phyloP scores from a whole-genome alignment of 1,140 invertebrate genomes.

The Drosophila navojoa region DNA sequence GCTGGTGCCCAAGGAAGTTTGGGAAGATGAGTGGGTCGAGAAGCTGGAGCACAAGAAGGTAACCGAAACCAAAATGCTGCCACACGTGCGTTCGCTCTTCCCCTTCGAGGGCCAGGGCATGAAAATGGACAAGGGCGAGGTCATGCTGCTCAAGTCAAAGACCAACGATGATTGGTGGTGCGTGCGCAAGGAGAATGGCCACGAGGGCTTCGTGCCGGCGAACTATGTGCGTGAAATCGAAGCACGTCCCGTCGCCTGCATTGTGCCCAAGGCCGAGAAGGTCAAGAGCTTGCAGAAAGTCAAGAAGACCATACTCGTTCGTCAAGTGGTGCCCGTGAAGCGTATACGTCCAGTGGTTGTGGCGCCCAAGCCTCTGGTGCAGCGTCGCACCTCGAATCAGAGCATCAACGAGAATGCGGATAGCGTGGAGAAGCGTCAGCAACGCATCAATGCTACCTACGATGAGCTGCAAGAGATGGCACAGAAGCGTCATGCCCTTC shows the following conservation, averaged over 20 bases:
- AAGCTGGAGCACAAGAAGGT: slow-evolving; percentile 92
- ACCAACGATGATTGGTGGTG: slow-evolving; percentile 99
- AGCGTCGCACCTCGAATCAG: slow-evolving; percentile 80
- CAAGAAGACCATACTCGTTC: slow-evolving; percentile 94
- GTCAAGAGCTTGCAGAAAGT: slow-evolving; percentile 92
- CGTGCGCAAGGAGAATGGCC: slow-evolving; percentile 94
- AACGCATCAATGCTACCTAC: slow-evolving; percentile 92
- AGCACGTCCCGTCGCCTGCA: slow-evolving; percentile 91
- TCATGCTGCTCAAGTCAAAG: slow-evolving; percentile 96
- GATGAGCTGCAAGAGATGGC: slow-evolving; percentile 92
- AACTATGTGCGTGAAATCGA: slow-evolving; percentile 98
- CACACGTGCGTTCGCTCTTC: slow-evolving; percentile 92
- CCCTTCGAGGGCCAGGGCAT: slow-evolving; percentile 97
- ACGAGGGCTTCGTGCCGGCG: slow-evolving; percentile 98
- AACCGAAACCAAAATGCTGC: slow-evolving; percentile 93
- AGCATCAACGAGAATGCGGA: slow-evolving; percentile 86
- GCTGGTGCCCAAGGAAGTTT: slow-evolving; percentile 94
- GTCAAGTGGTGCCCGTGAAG: slow-evolving; percentile 91
- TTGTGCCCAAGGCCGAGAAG: slow-evolving; percentile 92
- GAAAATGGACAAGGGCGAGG: slow-evolving; percentile 94
- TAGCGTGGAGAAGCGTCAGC: slow-evolving; percentile 92
- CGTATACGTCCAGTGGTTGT: slow-evolving; percentile 86
- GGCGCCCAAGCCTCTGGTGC: slow-evolving; percentile 83
- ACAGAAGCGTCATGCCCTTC: slow-evolving; percentile 89
- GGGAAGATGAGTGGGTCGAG: slow-evolving; percentile 95